A percentile compares a stretch with the other conserved stretches of the same genome.
Evolutionary conservation across 2,113 vertebrate genomes (phyloP).

Genomic region (Phalacrocorax pelagicus): DNA sequence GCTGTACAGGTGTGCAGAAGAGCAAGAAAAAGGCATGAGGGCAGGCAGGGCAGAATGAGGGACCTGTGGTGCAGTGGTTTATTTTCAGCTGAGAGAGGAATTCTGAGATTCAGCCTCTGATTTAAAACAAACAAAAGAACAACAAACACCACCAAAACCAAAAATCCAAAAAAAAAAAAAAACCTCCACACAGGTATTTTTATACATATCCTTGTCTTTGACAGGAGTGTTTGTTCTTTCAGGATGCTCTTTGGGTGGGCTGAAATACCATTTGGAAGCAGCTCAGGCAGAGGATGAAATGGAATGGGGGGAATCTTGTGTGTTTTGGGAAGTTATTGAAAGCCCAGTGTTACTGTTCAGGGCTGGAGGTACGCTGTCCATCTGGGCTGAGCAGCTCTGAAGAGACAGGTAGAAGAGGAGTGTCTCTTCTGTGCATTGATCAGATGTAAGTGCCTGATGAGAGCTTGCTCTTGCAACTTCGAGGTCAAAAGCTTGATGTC

Average conservation of each 20-base stretch:
- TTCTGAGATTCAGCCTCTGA: not conserved
- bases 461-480: not conserved
- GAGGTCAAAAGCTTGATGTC: not conserved
- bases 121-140: not conserved
- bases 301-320: too few relatives aligned
- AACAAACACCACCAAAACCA: not conserved
- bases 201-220: not conserved
- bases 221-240: not conserved
- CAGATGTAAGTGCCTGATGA: rapidly evolving
- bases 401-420: not conserved
- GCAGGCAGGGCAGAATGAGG: not conserved
- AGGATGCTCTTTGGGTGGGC: not conserved
- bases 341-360: not conserved
- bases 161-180: not conserved
- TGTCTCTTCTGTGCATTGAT: not conserved
- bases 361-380: not conserved
- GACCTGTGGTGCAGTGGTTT: not conserved
- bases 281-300: not conserved
- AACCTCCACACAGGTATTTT: not conserved
- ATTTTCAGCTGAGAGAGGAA: not conserved
- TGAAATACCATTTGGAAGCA: not conserved
- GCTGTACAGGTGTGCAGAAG: not conserved
- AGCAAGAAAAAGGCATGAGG: not conserved
- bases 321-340: not conserved
- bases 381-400: not conserved